A percentile compares a stretch with the other conserved stretches of the same genome.
phyloP scores from a whole-genome alignment of 2,888 invertebrate species.

The Nemapogon koenigi region DNA sequence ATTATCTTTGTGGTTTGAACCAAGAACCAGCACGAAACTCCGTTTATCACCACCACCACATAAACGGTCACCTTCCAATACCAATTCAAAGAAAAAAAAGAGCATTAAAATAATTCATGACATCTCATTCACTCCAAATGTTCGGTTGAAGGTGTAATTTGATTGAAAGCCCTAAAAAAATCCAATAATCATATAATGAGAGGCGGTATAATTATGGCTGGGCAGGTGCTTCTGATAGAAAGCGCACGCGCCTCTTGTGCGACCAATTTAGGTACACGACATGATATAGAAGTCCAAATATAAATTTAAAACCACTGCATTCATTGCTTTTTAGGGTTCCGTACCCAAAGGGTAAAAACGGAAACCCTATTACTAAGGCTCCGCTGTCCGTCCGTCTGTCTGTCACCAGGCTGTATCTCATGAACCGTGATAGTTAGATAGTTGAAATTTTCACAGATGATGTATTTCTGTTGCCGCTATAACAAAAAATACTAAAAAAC shows the following conservation, averaged over 20 bases:
- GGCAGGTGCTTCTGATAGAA: conserved; percentile 39
- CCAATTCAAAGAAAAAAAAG: conserved; percentile 22
- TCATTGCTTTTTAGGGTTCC: too few species aligned
- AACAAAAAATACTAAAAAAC: too few species aligned
- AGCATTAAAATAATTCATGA: conserved; percentile 46
- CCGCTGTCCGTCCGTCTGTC: too few species aligned
- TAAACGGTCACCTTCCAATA: conserved; percentile 22
- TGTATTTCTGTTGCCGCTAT: too few species aligned
- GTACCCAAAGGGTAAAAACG: too few species aligned
- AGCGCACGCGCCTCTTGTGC: conserved; percentile 42
- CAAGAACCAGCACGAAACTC: conserved; percentile 15
- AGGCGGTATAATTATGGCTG: conserved; percentile 61
- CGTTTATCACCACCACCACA: conserved; percentile 45
- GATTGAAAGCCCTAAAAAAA: conserved; percentile 65
- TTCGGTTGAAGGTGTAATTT: conserved; percentile 60
- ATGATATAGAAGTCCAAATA: too few species aligned
- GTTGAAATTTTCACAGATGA: too few species aligned
- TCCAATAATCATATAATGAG: conserved; percentile 63
- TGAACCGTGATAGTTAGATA: too few species aligned
- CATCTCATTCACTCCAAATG: conserved; percentile 58
- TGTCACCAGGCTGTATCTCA: too few species aligned
- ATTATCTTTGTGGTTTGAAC: conserved; percentile 5
- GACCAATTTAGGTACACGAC: too few species aligned
- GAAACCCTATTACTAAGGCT: too few species aligned
- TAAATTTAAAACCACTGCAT: too few species aligned